Conservation (phyloP, 2,113 vertebrate species). For the Atrichornis clamosus region DNA sequence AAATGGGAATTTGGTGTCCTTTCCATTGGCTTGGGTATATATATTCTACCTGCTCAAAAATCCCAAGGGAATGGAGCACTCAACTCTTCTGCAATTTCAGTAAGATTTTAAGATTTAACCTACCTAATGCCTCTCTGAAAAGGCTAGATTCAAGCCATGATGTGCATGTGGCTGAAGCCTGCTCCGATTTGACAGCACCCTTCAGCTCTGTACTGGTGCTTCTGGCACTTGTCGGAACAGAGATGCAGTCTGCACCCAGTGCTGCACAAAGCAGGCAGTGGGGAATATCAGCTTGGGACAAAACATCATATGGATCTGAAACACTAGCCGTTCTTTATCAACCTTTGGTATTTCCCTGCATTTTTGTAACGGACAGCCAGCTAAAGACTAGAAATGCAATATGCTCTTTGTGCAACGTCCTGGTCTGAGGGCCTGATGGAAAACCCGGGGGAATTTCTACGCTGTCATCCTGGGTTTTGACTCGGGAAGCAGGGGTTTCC, state of each 20-base stretch:
- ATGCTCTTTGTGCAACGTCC: background rate
- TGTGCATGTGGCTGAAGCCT: background rate
- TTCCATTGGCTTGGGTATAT: background rate
- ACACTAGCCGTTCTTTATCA: background rate
- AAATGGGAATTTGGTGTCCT: background rate
- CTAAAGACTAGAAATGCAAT: background rate
- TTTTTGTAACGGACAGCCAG: background rate
- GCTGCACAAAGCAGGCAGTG: background rate
- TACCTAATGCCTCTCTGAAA: background rate
- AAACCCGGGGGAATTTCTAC: background rate
- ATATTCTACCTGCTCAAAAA: background rate
- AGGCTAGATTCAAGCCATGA: background rate
- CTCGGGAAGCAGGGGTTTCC: accelerated
- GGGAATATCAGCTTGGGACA: background rate
- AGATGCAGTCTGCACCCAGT: background rate
- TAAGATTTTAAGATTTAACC: background rate
- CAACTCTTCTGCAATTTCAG: background rate
- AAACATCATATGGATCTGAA: accelerated
- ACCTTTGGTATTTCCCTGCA: background rate
- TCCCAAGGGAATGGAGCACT: background rate
- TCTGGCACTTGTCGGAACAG: background rate
- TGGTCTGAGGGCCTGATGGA: background rate
- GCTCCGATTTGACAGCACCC: background rate
- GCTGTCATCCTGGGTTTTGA: background rate
- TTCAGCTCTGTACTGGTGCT: background rate